A percentile compares a stretch with the other conserved stretches of the same genome.
These are phyloP conservation scores for Agapostemon virescens DNA, from an alignment of 2,888 invertebrate genomes.

Conservation along the genomic window DNA sequence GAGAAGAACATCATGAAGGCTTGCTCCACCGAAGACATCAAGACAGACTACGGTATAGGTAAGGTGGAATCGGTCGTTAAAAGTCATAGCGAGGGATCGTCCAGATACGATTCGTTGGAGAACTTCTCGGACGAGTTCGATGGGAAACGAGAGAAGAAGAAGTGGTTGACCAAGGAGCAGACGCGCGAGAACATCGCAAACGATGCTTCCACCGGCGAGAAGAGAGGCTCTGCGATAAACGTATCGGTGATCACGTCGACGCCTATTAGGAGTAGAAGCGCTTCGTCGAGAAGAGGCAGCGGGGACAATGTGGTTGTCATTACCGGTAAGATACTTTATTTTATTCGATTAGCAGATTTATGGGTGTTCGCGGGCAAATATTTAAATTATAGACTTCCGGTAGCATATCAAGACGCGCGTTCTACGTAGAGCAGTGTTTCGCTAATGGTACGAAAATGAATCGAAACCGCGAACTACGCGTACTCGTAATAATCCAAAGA, in stretches of 20 bases:
- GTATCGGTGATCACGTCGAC: conserved; percentile 79
- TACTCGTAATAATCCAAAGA: too few species aligned
- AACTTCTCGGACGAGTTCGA: conserved; percentile 71
- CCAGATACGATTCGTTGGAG: conserved; percentile 76
- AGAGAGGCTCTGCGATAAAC: conserved; percentile 72
- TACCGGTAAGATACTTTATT: conserved; percentile 70
- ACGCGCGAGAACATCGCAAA: conserved; percentile 63
- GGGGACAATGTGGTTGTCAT: conserved; percentile 78
- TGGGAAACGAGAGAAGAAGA: conserved; percentile 56
- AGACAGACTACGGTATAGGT: conserved; percentile 63
- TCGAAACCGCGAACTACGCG: too few species aligned
- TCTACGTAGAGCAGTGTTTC: too few species aligned
- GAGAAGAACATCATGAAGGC: conserved; percentile 71
- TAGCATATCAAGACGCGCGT: too few species aligned
- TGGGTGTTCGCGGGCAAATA: too few species aligned
- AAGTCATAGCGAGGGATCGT: conserved; percentile 75
- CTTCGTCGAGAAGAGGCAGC: conserved; percentile 72
- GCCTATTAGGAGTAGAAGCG: conserved; percentile 73
- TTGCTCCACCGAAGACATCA: conserved; percentile 74
- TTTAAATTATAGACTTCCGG: too few species aligned
- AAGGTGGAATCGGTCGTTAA: conserved; percentile 68
- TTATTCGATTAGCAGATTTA: too few species aligned
- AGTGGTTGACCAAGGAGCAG: conserved; percentile 52
- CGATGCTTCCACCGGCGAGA: conserved; percentile 62
- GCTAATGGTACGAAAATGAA: too few species aligned